Percentiles rank a stretch among this genome's conserved stretches.
Evolutionary conservation across 2,888 invertebrate genomes (phyloP).

Genomic region (Leptinotarsa peninsularis): DNA sequence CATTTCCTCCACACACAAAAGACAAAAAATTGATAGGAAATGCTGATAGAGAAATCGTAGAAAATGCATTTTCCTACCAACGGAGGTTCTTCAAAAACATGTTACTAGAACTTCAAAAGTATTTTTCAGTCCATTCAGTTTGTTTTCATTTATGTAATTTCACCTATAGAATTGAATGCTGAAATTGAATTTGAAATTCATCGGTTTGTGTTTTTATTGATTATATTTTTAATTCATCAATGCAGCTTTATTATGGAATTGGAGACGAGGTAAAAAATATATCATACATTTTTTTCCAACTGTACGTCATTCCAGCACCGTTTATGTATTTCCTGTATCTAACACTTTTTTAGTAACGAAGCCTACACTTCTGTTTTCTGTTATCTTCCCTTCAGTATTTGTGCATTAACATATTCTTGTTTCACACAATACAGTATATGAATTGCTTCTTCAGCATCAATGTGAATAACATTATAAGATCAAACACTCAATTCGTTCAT

Average conservation of each 20-base stretch:
- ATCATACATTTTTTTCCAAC: background rate
- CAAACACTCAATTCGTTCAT: too few relatives aligned
- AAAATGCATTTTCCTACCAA: too few relatives aligned
- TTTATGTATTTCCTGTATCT: background rate
- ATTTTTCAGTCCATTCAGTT: too few relatives aligned
- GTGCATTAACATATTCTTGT: background rate
- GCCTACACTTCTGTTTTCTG: too few relatives aligned
- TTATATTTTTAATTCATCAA: conserved; percentile 22
- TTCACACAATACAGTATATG: background rate
- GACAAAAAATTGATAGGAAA: too few relatives aligned
- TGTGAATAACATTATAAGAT: too few relatives aligned
- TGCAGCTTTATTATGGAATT: conserved; percentile 61
- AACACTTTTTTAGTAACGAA: background rate
- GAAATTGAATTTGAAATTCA: background rate
- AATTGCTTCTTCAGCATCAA: too few relatives aligned
- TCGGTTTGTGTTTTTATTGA: background rate
- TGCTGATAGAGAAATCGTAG: too few relatives aligned
- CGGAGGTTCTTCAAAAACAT: too few relatives aligned
- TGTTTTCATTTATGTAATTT: background rate
- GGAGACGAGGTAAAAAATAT: conserved; percentile 59
- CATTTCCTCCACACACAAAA: too few relatives aligned
- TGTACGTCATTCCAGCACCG: background rate
- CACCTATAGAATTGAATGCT: too few relatives aligned
- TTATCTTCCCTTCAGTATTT: background rate
- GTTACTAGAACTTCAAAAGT: too few relatives aligned